phyloP scores from a whole-genome alignment of 2,113 vertebrate genomes.

The Egretta garzetta region DNA sequence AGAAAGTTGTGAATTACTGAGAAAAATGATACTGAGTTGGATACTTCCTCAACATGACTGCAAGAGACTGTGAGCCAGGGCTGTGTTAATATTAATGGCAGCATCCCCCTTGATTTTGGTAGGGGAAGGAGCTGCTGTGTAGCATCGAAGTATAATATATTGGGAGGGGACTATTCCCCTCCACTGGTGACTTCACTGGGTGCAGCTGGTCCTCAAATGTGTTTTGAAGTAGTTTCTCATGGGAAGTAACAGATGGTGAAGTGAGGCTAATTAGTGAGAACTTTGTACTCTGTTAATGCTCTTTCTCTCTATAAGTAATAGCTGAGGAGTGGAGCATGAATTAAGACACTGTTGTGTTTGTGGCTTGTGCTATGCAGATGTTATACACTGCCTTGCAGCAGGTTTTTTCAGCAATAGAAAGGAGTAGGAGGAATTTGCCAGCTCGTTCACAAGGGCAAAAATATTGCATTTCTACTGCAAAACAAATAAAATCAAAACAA shows the following conservation, averaged over 20 bases:
- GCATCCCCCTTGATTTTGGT: not conserved
- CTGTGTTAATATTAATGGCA: not conserved
- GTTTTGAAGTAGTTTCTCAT: conserved; percentile 37
- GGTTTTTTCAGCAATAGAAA: not conserved
- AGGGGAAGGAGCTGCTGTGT: not conserved
- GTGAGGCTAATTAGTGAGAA: conserved; percentile 16
- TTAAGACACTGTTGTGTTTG: not conserved
- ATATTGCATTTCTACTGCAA: not conserved
- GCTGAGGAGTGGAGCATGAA: not conserved
- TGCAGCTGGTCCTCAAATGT: conserved; percentile 27
- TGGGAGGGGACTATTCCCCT: not conserved
- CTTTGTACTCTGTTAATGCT: not conserved
- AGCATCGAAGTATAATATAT: not conserved
- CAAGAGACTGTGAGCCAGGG: not conserved
- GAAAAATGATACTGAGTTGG: not conserved
- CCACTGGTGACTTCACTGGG: not conserved
- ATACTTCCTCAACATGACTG: not conserved
- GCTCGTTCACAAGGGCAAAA: not conserved
- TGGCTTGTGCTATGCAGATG: not conserved
- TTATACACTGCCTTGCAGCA: not conserved
- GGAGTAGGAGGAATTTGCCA: not conserved
- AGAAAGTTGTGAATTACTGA: not conserved
- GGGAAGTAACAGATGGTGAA: conserved; percentile 52
- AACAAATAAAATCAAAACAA: not conserved
- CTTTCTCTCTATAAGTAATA: not conserved